Evolutionary conservation across 2,113 vertebrate genomes (phyloP).

Genomic region (Mustela lutreola): DNA sequence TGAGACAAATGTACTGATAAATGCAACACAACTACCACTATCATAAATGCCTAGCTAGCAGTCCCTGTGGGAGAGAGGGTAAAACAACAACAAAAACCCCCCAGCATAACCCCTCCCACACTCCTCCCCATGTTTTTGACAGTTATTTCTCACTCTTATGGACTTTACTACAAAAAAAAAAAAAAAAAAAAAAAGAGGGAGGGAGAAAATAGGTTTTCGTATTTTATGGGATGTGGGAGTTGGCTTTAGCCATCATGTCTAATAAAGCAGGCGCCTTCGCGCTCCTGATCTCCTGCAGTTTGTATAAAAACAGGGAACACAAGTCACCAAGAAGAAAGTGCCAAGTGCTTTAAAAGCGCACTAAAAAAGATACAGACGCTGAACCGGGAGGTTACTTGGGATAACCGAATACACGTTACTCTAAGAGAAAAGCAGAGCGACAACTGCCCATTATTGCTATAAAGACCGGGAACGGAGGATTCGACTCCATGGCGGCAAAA

Average conservation of each 20-base stretch:
- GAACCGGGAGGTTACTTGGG: neutral
- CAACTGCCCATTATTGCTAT: neutral
- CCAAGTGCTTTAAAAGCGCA: neutral
- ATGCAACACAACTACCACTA: neutral
- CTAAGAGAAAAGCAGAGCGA: neutral
- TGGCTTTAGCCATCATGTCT: neutral
- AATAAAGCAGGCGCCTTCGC: neutral
- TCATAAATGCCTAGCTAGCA: neutral
- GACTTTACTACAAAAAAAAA: neutral
- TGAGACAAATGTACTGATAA: neutral
- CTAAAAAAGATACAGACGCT: neutral
- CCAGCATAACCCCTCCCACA: neutral
- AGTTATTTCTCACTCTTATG: neutral
- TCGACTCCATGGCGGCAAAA: conserved; percentile 66
- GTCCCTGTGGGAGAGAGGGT: neutral
- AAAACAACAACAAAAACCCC: neutral
- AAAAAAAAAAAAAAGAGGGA: neutral
- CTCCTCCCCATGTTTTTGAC: neutral
- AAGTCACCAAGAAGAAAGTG: neutral
- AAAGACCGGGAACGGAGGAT: neutral
- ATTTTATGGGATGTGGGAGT: neutral
- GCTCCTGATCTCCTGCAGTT: neutral
- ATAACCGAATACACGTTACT: neutral
- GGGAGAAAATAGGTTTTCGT: neutral
- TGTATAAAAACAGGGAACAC: neutral